Evolutionary conservation across 1,140 invertebrate genomes (phyloP).

Genomic region (Lepeophtheirus salmonis): DNA sequence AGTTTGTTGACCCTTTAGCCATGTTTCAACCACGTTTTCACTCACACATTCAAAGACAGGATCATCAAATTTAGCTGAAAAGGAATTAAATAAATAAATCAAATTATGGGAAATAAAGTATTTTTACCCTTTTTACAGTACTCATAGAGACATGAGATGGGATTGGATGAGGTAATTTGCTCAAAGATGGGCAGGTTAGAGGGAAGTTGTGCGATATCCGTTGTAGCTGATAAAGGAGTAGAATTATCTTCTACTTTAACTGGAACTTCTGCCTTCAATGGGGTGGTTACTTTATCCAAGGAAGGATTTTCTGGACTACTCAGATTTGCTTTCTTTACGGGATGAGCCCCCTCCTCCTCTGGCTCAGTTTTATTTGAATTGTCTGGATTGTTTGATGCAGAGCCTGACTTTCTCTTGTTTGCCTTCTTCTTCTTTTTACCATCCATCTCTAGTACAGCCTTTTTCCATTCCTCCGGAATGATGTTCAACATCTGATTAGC

Average conservation of each 20-base stretch:
- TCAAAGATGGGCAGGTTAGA: not conserved
- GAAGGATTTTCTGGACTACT: not conserved
- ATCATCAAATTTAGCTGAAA: not conserved
- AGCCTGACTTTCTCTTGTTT: not conserved
- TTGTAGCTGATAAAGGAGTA: too few relatives aligned
- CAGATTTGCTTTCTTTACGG: not conserved
- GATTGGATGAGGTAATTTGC: not conserved
- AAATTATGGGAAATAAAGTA: too few relatives aligned
- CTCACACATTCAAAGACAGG: not conserved
- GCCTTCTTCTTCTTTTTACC: not conserved
- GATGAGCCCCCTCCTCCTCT: not conserved
- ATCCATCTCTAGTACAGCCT: not conserved
- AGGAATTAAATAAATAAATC: too few relatives aligned
- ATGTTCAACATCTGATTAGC: slow-evolving; percentile 1
- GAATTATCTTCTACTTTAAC: too few relatives aligned
- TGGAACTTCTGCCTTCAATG: too few relatives aligned
- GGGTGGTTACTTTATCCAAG: too few relatives aligned
- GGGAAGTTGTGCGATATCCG: too few relatives aligned
- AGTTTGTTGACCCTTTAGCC: not conserved
- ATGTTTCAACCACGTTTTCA: not conserved
- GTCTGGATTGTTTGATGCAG: not conserved
- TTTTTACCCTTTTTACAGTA: not conserved
- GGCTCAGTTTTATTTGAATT: not conserved
- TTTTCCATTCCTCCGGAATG: not conserved
- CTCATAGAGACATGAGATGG: not conserved